phyloP scores from a whole-genome alignment of 2,113 vertebrate genomes.

The Ornithorhynchus anatinus region DNA sequence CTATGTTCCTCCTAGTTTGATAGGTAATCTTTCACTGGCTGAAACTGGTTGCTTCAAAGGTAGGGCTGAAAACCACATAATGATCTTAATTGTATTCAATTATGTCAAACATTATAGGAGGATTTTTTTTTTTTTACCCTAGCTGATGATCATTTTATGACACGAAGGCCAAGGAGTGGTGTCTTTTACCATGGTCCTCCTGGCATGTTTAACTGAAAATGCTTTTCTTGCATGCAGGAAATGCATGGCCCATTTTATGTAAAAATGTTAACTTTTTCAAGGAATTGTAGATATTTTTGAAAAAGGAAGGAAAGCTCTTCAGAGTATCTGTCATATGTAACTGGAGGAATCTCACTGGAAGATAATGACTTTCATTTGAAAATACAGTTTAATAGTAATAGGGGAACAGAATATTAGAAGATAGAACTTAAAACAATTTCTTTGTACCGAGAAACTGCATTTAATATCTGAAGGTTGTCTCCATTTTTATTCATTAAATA shows the following conservation, averaged over 20 bases:
- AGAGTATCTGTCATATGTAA: not conserved
- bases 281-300: not conserved
- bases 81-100: not conserved
- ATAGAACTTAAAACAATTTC: not conserved
- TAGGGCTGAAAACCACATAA: not conserved
- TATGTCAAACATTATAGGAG: not conserved
- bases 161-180: not conserved
- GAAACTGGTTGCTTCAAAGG: not conserved
- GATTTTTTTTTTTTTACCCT: not conserved
- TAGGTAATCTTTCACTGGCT: not conserved
- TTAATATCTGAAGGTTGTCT: not conserved
- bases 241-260: not conserved
- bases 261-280: not conserved
- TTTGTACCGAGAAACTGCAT: not conserved
- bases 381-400: not conserved
- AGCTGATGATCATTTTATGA: not conserved
- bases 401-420: not conserved
- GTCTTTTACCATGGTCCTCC: not conserved
- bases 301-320: not conserved
- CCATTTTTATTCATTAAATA: conserved; percentile 16
- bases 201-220: not conserved
- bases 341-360: not conserved
- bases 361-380: not conserved
- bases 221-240: not conserved
- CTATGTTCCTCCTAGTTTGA: not conserved